Conservation (phyloP, 2,113 vertebrate species). For the Nanger granti region DNA sequence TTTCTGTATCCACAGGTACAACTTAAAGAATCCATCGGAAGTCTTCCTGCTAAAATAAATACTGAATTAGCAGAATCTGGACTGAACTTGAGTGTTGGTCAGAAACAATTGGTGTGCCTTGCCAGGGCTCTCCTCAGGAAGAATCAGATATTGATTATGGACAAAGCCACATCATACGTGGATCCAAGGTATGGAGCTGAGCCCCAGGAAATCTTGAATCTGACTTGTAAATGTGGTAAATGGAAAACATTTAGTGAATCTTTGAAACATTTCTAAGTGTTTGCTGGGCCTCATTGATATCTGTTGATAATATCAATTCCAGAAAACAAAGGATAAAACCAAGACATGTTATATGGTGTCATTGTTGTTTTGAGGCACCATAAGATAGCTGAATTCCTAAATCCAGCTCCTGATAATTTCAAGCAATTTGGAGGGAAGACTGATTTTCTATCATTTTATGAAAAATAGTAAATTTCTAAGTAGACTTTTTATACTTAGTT, state of each 20-base stretch:
- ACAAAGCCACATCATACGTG: not conserved
- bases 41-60: conserved; percentile 90
- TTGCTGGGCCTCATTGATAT: not conserved
- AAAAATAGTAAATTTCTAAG: too few species aligned
- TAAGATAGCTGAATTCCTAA: too few species aligned
- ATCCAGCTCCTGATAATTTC: too few species aligned
- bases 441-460: too few species aligned
- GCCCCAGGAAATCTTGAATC: too few species aligned
- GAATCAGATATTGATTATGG: conserved; percentile 79
- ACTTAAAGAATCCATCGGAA: conserved; percentile 88
- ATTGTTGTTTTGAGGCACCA: rapidly evolving
- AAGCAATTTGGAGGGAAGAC: too few species aligned
- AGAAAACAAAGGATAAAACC: too few species aligned
- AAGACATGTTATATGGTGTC: too few species aligned
- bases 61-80: conserved; percentile 93
- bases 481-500: too few species aligned
- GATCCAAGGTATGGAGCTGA: not conserved
- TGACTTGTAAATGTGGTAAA: not conserved
- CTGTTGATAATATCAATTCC: not conserved
- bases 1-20: too few species aligned
- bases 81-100: conserved; percentile 95
- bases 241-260: not conserved
- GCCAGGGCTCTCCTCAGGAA: conserved; percentile 93
- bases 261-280: not conserved
- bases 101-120: conserved; percentile 94